Evolutionary conservation across 2,113 vertebrate genomes (phyloP).

Genomic region (Microcebus griseorufus): DNA sequence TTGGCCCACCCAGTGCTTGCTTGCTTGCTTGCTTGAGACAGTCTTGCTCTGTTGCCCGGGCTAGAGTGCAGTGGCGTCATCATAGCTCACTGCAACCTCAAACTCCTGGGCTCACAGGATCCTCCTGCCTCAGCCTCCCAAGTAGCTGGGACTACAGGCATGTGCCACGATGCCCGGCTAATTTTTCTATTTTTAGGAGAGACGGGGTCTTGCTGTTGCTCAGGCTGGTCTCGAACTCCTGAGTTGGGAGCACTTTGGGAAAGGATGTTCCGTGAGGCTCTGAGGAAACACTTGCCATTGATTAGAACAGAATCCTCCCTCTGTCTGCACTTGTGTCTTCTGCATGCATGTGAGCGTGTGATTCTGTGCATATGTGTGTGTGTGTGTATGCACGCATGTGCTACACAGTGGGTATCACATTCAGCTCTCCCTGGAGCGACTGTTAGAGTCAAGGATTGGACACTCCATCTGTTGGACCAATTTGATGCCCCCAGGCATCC

Average conservation of each 20-base stretch:
- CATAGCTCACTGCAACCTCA: no score
- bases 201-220: no score
- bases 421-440: not conserved
- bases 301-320: not conserved
- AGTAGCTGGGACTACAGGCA: no score
- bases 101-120: no score
- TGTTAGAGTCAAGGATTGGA: not conserved
- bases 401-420: not conserved
- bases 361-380: not conserved
- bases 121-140: no score
- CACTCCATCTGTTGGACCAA: not conserved
- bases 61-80: no score
- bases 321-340: not conserved
- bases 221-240: no score
- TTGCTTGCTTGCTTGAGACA: no score
- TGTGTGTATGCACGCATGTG: fast-evolving
- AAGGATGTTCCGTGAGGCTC: not conserved
- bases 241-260: not conserved
- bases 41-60: no score
- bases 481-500: not conserved
- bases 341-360: not conserved
- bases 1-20: not conserved
- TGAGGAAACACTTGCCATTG: not conserved
- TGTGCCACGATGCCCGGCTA: no score
- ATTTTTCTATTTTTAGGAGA: no score